Percentiles rank a stretch among this genome's conserved stretches.
Conservation (phyloP, 2,113 vertebrate genomes). For the Syngnathoides biaculeatus region DNA sequence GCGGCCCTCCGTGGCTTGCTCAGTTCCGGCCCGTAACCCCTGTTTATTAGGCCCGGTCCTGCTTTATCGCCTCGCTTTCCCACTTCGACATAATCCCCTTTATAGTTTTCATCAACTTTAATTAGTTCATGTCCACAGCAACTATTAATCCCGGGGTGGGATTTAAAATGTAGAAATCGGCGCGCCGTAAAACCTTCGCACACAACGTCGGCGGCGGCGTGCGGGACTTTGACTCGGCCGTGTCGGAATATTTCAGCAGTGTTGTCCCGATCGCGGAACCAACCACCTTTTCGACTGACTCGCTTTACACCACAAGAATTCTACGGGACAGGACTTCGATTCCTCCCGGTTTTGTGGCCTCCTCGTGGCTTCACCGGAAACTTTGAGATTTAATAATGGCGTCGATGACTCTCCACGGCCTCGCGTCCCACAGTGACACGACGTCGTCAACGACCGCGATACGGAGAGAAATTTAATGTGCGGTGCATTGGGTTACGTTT, state of each 20-base stretch:
- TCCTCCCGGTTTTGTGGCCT: slow-evolving; percentile 2
- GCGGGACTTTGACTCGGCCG: slow-evolving; percentile 22
- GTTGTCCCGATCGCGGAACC: background rate
- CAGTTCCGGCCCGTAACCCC: slow-evolving; percentile 22
- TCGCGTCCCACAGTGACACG: slow-evolving; percentile 1
- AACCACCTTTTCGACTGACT: slow-evolving; percentile 2
- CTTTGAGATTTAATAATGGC: slow-evolving; percentile 31
- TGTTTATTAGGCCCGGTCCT: slow-evolving; percentile 34
- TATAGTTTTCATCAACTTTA: slow-evolving; percentile 54
- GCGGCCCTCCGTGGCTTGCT: slow-evolving; percentile 12
- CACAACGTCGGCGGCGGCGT: slow-evolving; percentile 9
- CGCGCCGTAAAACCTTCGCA: slow-evolving; percentile 20
- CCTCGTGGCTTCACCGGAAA: slow-evolving; percentile 9
- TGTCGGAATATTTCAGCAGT: slow-evolving; percentile 12
- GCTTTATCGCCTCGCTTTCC: slow-evolving; percentile 45
- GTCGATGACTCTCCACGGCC: slow-evolving; percentile 31
- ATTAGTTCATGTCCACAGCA: slow-evolving; percentile 53
- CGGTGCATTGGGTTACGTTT: background rate
- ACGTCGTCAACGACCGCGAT: no score
- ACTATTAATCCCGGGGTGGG: slow-evolving; percentile 48
- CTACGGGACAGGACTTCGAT: background rate
- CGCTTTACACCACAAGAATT: slow-evolving; percentile 8
- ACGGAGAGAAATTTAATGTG: background rate
- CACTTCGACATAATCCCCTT: slow-evolving; percentile 45
- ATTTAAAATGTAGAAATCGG: slow-evolving; percentile 41